These are phyloP conservation scores for Balaeniceps rex DNA, from an alignment of 2,113 vertebrate genomes.

Conservation along the genomic window DNA sequence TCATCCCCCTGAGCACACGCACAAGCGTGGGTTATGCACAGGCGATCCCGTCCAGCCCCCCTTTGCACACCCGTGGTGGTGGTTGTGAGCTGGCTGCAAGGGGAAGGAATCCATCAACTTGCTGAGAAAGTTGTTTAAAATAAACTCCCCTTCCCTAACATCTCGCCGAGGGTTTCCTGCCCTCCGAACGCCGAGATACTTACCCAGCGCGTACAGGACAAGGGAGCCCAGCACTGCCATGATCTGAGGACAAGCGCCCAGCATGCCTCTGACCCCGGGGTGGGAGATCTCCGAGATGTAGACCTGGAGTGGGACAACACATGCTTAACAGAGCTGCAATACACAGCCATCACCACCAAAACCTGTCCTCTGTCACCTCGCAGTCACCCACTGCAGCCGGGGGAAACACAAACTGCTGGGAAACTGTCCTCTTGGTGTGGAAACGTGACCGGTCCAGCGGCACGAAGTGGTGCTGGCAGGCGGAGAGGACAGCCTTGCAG, in stretches of 20 bases:
- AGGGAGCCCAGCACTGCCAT: conserved; percentile 91
- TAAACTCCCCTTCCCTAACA: neutral
- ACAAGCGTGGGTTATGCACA: fast-evolving
- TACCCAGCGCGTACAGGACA: conserved; percentile 83
- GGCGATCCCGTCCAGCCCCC: neutral
- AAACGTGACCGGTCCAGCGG: fast-evolving
- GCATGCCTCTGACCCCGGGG: conserved; percentile 79
- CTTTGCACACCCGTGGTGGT: neutral
- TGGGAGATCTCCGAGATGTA: conserved; percentile 95
- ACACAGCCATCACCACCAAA: fast-evolving
- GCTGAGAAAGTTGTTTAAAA: neutral
- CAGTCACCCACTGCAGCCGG: fast-evolving
- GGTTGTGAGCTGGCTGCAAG: neutral
- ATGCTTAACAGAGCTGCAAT: fast-evolving
- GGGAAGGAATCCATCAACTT: neutral
- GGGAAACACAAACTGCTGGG: neutral
- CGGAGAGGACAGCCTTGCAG: neutral
- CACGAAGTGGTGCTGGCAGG: neutral
- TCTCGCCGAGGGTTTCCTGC: fast-evolving
- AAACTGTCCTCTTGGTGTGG: fast-evolving
- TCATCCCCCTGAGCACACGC: neutral
- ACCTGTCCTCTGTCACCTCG: neutral
- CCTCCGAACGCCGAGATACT: neutral
- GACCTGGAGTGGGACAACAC: conserved; percentile 72
- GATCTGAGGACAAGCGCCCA: conserved; percentile 92